These are phyloP conservation scores for Vulpes vulpes DNA, from an alignment of 2,113 vertebrate species.

Conservation along the genomic window DNA sequence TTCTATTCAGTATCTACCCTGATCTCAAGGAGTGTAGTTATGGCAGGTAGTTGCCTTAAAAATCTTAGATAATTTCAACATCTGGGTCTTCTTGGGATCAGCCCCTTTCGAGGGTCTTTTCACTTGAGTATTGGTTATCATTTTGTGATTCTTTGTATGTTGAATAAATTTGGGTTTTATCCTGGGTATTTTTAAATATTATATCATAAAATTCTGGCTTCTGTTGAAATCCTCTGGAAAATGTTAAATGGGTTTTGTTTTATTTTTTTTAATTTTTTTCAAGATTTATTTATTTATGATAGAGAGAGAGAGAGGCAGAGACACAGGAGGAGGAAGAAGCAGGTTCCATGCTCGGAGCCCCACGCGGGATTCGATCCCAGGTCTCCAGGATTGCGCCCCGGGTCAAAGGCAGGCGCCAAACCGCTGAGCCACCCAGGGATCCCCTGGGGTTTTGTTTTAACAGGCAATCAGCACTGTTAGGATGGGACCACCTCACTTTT, in stretches of 20 bases:
- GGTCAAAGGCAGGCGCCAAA: too few relatives aligned
- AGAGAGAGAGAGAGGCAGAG: too few relatives aligned
- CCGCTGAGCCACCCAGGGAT: too few relatives aligned
- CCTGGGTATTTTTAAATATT: neutral
- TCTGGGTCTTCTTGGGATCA: too few relatives aligned
- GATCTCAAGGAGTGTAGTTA: rapidly evolving
- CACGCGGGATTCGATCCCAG: too few relatives aligned
- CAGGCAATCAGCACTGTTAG: too few relatives aligned
- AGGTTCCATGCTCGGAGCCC: too few relatives aligned
- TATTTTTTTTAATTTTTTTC: too few relatives aligned
- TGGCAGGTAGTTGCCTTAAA: rapidly evolving
- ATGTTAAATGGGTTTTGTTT: neutral
- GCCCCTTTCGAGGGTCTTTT: neutral
- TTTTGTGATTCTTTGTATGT: neutral
- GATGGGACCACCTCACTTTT: rapidly evolving
- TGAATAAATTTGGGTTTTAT: neutral
- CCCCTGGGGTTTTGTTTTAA: neutral
- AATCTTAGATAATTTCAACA: neutral
- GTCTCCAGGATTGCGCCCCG: too few relatives aligned
- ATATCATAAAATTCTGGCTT: neutral
- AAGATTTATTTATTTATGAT: too few relatives aligned
- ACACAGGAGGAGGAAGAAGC: too few relatives aligned
- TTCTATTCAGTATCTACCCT: neutral
- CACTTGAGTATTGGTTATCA: neutral
- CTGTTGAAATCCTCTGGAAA: neutral